Base-by-base conservation (phyloP, 2,888 invertebrate species). In the Drosophila macrospina region DNA sequence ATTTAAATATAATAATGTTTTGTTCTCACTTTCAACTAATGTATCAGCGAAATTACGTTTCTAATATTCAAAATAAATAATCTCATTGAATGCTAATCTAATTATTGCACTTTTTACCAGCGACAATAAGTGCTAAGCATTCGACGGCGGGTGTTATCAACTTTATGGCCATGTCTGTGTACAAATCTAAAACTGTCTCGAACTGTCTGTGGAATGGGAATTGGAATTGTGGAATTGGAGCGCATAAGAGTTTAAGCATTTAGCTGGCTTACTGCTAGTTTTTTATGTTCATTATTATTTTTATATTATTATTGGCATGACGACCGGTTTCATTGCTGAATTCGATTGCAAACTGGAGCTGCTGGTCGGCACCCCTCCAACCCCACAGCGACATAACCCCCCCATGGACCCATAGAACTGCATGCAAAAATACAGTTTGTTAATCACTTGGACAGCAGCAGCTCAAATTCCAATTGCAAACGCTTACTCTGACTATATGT, bases 301-400 rank as follows among this genome's bases (percentile, higher is more conserved):
- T 45, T 34, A n/a, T 15, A 30, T 36, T 48, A 39, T 59, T 51
- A 36, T 67, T 72, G 60, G 54, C 59, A 44, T 51, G 63, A 57
- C 63, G 50, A 74, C 78, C 74, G 74, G 74, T 74, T 74, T 20
- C 15, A 48, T 48, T 57, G 65, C 39, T 59, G 65, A 59, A 75
- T 74, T 67, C 41, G 50, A 63, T 77, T 62, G 78, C 73, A 59
- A 74, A 68, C 54, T 74, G 54, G 61, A 54, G 66, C 52, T 60
- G 55, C 50, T 26, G 16, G 28, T 54, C 56, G 57, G 8, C 47
- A 28, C 45, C 39, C 37, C 36, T 15, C 11, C 20, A 20, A 20
- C 39, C 32, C 26, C 11, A 8, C 8, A 8, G 10, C 32, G 8
- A 28, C 7, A 8, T 28, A 7, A 7, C 28, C 28, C 28, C 28